Evolutionary conservation across 2,113 vertebrate species (phyloP).

Genomic region (Spilogale gracilis): DNA sequence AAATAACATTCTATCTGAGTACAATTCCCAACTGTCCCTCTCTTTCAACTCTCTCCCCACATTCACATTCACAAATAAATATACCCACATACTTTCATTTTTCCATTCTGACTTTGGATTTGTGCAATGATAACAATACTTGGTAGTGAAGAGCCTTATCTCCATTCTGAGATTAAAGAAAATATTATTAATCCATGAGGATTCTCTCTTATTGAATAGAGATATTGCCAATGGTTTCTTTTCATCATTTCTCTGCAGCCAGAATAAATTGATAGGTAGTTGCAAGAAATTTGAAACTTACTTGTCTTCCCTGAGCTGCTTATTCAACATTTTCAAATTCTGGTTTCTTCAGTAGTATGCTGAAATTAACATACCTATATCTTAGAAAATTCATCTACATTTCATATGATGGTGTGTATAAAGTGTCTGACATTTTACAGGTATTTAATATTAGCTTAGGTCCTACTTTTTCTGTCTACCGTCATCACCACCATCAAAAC

Average conservation of each 20-base stretch:
- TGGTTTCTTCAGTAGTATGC: not conserved
- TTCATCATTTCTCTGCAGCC: not conserved
- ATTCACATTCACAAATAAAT: not conserved
- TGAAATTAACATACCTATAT: not conserved
- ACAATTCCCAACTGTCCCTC: not conserved
- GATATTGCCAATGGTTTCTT: not conserved
- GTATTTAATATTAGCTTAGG: not conserved
- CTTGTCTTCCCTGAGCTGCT: not conserved
- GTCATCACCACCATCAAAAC: not conserved
- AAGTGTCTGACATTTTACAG: not conserved
- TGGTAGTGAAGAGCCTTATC: not conserved
- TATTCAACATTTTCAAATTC: not conserved
- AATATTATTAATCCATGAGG: not conserved
- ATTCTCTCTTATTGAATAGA: not conserved
- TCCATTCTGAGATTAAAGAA: not conserved
- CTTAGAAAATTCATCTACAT: not conserved
- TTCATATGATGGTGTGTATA: not conserved
- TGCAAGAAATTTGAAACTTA: not conserved
- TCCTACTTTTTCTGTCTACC: not conserved
- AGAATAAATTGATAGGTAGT: not conserved
- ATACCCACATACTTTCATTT: not conserved
- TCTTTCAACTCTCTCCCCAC: rapidly evolving
- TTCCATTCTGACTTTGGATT: not conserved
- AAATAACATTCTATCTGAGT: not conserved
- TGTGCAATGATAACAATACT: not conserved